Evolutionary conservation across 2,113 vertebrate genomes (phyloP).

Genomic region (Helogale parvula): DNA sequence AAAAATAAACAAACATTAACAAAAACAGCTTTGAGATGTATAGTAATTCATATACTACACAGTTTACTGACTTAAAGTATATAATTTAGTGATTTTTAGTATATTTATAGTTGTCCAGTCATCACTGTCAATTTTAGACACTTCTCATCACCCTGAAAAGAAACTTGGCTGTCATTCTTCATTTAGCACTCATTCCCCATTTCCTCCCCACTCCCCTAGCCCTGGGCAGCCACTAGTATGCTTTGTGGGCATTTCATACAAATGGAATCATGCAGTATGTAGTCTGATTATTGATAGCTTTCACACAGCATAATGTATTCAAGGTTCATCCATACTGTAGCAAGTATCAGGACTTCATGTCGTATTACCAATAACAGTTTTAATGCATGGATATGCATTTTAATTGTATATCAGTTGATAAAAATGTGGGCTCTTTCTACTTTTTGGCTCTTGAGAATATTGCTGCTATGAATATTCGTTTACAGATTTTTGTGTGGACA

Average conservation of each 20-base stretch:
- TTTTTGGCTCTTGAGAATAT: background rate
- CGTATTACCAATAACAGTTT: background rate
- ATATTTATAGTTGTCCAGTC: background rate
- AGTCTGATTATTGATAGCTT: background rate
- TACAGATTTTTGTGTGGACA: background rate
- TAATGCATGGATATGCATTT: background rate
- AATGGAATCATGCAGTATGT: background rate
- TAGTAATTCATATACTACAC: background rate
- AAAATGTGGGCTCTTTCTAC: background rate
- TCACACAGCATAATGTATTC: background rate
- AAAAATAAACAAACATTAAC: no score
- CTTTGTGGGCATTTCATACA: background rate
- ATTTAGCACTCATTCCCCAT: background rate
- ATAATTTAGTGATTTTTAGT: background rate
- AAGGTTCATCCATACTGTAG: background rate
- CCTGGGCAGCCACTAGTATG: background rate
- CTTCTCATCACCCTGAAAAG: background rate
- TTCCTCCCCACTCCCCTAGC: background rate
- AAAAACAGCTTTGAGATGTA: background rate
- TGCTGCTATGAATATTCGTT: background rate
- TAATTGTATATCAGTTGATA: background rate
- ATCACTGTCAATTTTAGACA: background rate
- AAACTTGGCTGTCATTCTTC: background rate
- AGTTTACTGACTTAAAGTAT: background rate
- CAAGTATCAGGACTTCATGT: background rate